Evolutionary conservation across 2,113 vertebrate species (phyloP).

Genomic region (Tringa solitaria): DNA sequence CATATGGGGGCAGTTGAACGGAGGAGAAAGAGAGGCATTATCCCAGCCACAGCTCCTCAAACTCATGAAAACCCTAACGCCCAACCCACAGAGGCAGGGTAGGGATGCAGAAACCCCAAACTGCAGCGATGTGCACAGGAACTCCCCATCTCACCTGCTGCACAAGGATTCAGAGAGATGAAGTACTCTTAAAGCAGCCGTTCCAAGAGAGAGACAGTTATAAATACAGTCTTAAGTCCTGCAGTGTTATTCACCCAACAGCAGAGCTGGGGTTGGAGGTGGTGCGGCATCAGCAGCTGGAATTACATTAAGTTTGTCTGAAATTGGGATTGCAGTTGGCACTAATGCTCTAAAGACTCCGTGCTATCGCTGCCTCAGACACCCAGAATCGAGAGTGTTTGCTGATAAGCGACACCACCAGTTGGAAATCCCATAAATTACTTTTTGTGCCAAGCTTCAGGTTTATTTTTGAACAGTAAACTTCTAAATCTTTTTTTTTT

Average conservation of each 20-base stretch:
- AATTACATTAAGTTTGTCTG: neutral
- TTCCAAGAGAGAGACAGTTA: neutral
- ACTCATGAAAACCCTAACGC: neutral
- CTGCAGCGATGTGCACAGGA: neutral
- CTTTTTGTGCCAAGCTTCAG: neutral
- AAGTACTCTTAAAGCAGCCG: neutral
- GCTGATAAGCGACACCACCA: neutral
- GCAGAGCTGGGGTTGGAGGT: neutral
- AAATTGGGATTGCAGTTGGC: neutral
- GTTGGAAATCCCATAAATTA: neutral
- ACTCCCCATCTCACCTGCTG: neutral
- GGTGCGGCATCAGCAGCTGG: neutral
- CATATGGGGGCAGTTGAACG: neutral
- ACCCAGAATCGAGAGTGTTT: neutral
- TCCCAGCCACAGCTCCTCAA: neutral
- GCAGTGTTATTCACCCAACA: neutral
- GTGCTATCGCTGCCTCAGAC: neutral
- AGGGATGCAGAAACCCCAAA: neutral
- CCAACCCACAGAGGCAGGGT: neutral
- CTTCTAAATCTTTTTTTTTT: neutral
- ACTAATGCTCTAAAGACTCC: neutral
- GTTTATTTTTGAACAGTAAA: neutral
- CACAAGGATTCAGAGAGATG: neutral
- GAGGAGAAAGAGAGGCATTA: neutral
- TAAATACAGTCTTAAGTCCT: neutral